Base-by-base conservation (phyloP, 1,140 invertebrate species). In the Melanaphis sacchari region DNA sequence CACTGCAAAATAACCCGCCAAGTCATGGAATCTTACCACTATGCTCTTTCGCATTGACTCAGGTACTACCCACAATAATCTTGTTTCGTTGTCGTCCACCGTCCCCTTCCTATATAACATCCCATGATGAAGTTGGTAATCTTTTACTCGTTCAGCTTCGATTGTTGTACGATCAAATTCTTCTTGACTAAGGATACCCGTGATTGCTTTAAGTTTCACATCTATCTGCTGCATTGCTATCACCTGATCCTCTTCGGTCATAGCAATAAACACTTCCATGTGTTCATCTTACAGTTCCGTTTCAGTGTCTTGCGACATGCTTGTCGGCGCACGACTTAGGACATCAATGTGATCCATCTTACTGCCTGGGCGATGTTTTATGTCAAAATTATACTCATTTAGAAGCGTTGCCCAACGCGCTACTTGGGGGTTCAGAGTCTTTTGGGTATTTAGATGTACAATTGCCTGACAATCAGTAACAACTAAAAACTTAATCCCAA, bases 331-430 rank as follows among this genome's bases (percentile, higher is more conserved):
- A 1, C 95, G 84, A 87, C 95, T 95, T 4, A 95, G 93, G 0
- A 95, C 95, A 94, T 96, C 95, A 18, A 94, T 94, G 90, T 95
- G 95, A 46, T 43, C 84, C 94, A 95, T 95, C 54, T 92, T 91
- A 1, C n/a, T 76, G 0, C 94, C 95, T 6, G 94, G 76, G 1
- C 94, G 46, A 85, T 95, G 94, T 66, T 94, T 94, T 41, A 95
- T 93, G 7, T 66, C 22, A 46, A 85, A 95, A 82, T 94, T 91
- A 91, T 94, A 95, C 54, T 95, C 94, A 90, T 94, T 94, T 38
- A 95, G 82, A 22, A 94, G 36, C 4, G 95, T 59, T 94, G 94
- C 95, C 95, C 95, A 95, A 18, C 95, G 76, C 18, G 94, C 94
- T 3, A 94, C 93, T 18, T 90, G 94, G 5, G 95, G 95, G 21